Evolutionary conservation across 2,888 invertebrate genomes (phyloP).

Genomic region (Rugalucina vietnamica): DNA sequence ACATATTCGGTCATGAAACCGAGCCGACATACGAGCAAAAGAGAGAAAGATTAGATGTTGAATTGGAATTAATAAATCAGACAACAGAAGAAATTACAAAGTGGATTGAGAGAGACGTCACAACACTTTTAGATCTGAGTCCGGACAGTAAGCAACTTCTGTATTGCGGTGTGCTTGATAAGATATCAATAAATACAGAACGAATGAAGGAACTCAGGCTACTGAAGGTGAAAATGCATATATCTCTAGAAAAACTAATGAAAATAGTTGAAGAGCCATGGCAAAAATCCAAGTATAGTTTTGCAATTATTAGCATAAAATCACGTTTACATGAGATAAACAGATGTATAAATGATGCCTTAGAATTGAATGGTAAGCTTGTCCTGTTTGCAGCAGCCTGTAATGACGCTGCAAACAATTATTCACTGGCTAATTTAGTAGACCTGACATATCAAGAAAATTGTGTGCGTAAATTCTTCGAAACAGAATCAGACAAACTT

Average conservation of each 20-base stretch:
- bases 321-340: neutral
- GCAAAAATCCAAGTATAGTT: neutral
- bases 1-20: too few species aligned
- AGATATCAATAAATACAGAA: neutral
- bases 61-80: neutral
- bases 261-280: neutral
- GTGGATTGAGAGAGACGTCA: slow-evolving; percentile 86
- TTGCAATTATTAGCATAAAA: neutral
- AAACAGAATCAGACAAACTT: neutral
- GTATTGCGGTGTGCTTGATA: neutral
- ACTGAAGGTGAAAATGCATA: neutral
- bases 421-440: neutral
- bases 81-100: slow-evolving; percentile 83
- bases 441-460: neutral
- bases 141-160: slow-evolving; percentile 87
- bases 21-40: too few species aligned
- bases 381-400: neutral
- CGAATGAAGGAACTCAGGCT: neutral
- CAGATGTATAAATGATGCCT: neutral
- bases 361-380: neutral
- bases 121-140: slow-evolving; percentile 89
- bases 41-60: slow-evolving; percentile 86
- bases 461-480: neutral
- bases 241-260: slow-evolving; percentile 54
- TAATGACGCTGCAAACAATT: neutral